phyloP scores from a whole-genome alignment of 2,797 vertebrate species.

The Dromococcyx pavoninus region DNA sequence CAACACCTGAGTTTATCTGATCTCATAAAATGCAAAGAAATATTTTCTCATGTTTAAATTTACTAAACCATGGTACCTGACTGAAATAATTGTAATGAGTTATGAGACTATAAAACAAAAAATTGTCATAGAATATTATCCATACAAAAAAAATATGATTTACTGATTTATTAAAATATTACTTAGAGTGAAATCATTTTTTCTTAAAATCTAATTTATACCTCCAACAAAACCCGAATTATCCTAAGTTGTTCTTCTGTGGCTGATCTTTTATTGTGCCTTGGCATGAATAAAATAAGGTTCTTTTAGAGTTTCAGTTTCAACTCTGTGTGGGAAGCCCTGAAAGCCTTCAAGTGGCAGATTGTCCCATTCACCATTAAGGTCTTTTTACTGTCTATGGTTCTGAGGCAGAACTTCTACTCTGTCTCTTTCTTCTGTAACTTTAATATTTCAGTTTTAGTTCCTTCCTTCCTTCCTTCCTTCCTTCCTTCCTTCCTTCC shows the following conservation, averaged over 20 bases:
- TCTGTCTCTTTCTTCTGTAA: background rate
- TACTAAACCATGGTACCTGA: background rate
- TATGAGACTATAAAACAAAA: background rate
- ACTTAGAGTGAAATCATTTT: background rate
- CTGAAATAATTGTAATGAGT: accelerated
- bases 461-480: background rate
- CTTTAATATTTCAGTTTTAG: background rate
- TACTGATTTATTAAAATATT: background rate
- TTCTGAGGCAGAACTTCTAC: background rate
- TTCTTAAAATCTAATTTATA: background rate
- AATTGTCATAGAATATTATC: background rate
- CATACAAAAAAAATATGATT: background rate
- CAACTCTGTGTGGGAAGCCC: background rate
- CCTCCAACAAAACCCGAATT: background rate
- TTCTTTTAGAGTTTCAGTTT: background rate
- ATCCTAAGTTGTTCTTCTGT: background rate
- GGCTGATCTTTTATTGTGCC: background rate
- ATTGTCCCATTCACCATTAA: background rate
- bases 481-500: background rate
- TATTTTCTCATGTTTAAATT: background rate
- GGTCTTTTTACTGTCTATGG: background rate
- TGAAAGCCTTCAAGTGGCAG: background rate
- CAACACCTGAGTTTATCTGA: background rate
- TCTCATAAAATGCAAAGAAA: background rate
- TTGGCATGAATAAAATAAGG: background rate